Conservation (phyloP, 2,797 vertebrate species). For the Brachyrhaphis roseni region DNA sequence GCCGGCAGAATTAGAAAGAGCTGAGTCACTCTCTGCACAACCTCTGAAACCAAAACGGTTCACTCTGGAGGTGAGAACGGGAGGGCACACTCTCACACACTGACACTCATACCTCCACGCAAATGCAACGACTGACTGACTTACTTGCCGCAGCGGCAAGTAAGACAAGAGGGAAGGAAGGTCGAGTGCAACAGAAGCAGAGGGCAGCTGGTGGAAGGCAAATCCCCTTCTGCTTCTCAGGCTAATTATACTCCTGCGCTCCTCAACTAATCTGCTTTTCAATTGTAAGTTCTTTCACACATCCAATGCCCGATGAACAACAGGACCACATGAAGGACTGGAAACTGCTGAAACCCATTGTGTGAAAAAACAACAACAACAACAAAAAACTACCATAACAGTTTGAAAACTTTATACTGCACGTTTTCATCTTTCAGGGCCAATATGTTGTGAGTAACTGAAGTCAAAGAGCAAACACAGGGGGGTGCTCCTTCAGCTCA, state of each 20-base stretch:
- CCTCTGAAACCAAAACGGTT: constrained; percentile 44
- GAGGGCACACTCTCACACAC: constrained; percentile 28
- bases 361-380: neutral
- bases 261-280: constrained; percentile 69
- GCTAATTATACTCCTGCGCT: constrained; percentile 77
- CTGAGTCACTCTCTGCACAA: constrained; percentile 70
- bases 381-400: neutral
- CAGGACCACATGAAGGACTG: neutral
- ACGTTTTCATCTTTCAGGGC: neutral
- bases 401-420: constrained; percentile 6
- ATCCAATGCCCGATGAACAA: constrained; percentile 5
- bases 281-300: constrained; percentile 17
- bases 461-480: constrained; percentile 15
- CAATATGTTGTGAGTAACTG: neutral
- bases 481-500: constrained; percentile 24
- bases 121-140: constrained; percentile 39
- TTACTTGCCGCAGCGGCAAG: constrained; percentile 24
- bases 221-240: constrained; percentile 81
- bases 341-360: neutral
- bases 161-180: constrained; percentile 44
- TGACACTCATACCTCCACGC: constrained; percentile 23
- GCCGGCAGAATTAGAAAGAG: constrained; percentile 45
- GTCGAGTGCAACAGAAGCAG: constrained; percentile 45
- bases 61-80: constrained; percentile 52
- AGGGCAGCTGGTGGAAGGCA: constrained; percentile 72